A percentile compares a stretch with the other conserved stretches of the same genome.
These are phyloP conservation scores for Oncorhynchus masou DNA, from an alignment of 2,113 vertebrate genomes.

Conservation along the genomic window DNA sequence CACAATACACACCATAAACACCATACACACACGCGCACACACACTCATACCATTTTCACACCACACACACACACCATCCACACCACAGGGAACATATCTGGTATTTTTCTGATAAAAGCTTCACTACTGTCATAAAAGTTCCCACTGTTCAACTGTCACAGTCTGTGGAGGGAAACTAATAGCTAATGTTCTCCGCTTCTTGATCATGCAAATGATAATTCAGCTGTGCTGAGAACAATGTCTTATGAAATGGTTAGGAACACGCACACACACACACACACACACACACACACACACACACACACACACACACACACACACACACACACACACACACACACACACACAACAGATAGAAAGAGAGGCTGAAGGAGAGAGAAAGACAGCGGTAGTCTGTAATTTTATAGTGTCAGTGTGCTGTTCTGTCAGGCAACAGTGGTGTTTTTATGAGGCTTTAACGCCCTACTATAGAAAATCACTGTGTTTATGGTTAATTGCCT, in stretches of 20 bases:
- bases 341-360: neutral
- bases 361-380: conserved; percentile 19
- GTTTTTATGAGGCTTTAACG: conserved; percentile 49
- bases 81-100: no score
- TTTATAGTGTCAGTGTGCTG: conserved; percentile 42
- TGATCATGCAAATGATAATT: conserved; percentile 64
- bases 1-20: no score
- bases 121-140: neutral
- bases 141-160: conserved; percentile 5
- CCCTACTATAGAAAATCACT: conserved; percentile 46
- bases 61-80: no score
- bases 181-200: conserved; percentile 42
- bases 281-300: neutral
- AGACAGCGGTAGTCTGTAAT: conserved; percentile 7
- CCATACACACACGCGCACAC: no score
- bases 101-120: no score
- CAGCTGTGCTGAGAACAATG: conserved; percentile 59
- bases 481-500: conserved; percentile 62
- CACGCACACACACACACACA: neutral
- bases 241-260: conserved; percentile 57
- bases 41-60: no score
- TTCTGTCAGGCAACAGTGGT: conserved; percentile 42
- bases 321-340: conserved; percentile 9
- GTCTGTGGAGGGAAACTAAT: conserved; percentile 17
- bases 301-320: neutral